A percentile compares a stretch with the other conserved stretches of the same genome.
Conservation (phyloP, 1,140 invertebrate genomes). For the silkworm (Bombyx mori) region ASM3026992v2 NC_085123.1:8269501-8270000, state of each 20-base stretch:
- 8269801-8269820: slow-evolving; percentile 15
- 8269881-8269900: slow-evolving; percentile 15
- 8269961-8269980: slow-evolving; percentile 6
- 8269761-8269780: slow-evolving; percentile 12
- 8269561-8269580: not conserved
- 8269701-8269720: slow-evolving; percentile 4
- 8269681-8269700: slow-evolving; percentile 6
- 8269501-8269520: not conserved
- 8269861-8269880: slow-evolving; percentile 13
- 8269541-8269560: not conserved
- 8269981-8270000: not conserved
- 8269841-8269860: slow-evolving; percentile 16
- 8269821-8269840: slow-evolving; percentile 16
- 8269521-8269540: not conserved
- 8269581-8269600: not conserved
- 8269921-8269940: not conserved
- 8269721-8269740: slow-evolving; percentile 11
- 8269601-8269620: not conserved
- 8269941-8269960: not conserved
- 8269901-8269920: not conserved
- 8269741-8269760: slow-evolving; percentile 9
- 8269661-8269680: slow-evolving; percentile 8
- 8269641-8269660: slow-evolving; percentile 1
- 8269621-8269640: not conserved
- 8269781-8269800: slow-evolving; percentile 16